Evolutionary conservation across 2,113 vertebrate species (phyloP), one percentile per base, ranked within the genome.

Genomic region (Clinocottus analis): DNA sequence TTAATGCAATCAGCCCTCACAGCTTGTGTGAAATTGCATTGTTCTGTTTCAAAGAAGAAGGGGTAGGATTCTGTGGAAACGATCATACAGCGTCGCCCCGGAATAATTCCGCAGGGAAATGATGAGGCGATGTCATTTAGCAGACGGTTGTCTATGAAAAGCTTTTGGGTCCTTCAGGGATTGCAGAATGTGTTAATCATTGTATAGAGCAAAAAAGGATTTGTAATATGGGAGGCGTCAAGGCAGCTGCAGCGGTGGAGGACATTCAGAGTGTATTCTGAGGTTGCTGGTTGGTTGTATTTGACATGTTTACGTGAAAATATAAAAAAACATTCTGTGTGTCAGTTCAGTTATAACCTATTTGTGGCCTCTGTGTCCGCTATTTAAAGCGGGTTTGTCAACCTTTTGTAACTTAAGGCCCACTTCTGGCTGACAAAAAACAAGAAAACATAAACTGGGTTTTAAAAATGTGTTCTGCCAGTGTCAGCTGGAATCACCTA

Each of bases 1-100:
- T 90, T 87, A 85, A 80, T 68, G 77, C 68, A 86, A 90, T 90
- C 89, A 90, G 83, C 64, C 69, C 78, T 88, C 86, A 64, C 83
- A 88, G 82, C 80, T 85, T 84, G 89, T 83, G 76, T 82, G 71
- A 90, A 87, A 90, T 87, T 72, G 70, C 71, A 75, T 82, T 89
- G 85, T 84, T 83, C 68, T 37, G 47, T 88, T 83, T 73, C 58
- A 89, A 80, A 85, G 72, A 58, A 86, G 85, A 82, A 41, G 58
- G 70, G 27, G 17, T 64, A 29, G 3, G 21, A 81, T 72, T 92
- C 66, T 67, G 71, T 74, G 72, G 71, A 85, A 90, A 85, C 68
- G 61, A 87, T 84, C 67, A 70, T 14, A 58, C 69, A 63, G 71
- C 25, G 1, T 80, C 27, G 23, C 67, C 53, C 39, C 27, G 12